Percentiles rank a stretch among this genome's conserved stretches.
Conservation (phyloP, 2,113 vertebrate species). For the Lontra canadensis region DNA sequence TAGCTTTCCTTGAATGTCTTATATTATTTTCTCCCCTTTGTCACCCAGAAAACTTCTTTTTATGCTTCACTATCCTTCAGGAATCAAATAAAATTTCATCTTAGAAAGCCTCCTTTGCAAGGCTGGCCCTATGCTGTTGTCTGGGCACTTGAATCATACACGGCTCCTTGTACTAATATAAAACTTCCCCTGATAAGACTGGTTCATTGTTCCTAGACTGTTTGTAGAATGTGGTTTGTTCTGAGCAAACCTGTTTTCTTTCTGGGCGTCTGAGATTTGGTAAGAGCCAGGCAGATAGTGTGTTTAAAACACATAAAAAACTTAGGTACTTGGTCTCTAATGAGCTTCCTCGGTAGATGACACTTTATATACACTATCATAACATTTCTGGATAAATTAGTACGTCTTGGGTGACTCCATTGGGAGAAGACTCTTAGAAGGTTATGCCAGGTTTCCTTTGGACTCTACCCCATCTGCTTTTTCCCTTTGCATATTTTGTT, state of each 20-base stretch:
- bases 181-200: not conserved
- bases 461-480: not conserved
- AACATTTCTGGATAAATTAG: not conserved
- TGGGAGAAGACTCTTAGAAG: not conserved
- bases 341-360: not conserved
- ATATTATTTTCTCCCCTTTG: not conserved
- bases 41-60: not conserved
- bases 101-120: not conserved
- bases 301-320: not conserved
- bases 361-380: not conserved
- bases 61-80: not conserved
- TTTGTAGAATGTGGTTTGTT: not conserved
- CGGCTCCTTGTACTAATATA: not conserved
- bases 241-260: not conserved
- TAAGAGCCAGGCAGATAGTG: not conserved
- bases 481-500: constrained; percentile 2
- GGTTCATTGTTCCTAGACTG: not conserved
- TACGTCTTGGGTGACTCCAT: not conserved
- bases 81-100: not conserved
- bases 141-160: not conserved
- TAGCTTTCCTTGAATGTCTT: not conserved
- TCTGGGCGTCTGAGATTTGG: not conserved
- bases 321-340: not conserved
- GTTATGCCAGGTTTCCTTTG: not conserved
- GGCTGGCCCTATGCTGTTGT: not conserved